These are phyloP conservation scores for Myripristis murdjan DNA, from an alignment of 2,797 vertebrate genomes.

Conservation along the genomic window DNA sequence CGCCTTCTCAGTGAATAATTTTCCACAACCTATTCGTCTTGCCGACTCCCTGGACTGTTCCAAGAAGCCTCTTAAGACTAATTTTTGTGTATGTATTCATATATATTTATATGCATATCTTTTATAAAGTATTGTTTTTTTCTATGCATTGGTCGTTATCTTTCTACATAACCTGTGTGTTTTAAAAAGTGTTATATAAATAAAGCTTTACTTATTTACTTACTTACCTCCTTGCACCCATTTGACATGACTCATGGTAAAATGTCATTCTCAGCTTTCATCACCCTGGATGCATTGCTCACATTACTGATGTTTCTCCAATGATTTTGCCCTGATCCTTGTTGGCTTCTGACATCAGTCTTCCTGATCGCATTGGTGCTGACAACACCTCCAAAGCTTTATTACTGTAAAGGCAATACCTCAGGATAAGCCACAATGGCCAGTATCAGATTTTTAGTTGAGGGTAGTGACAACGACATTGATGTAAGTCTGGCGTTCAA, in stretches of 20 bases:
- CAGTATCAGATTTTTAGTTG: background rate
- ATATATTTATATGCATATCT: no score
- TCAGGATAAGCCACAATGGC: conserved; percentile 27
- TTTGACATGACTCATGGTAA: background rate
- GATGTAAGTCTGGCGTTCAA: conserved; percentile 57
- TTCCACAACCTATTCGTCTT: no score
- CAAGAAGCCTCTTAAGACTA: no score
- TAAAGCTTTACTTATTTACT: no score
- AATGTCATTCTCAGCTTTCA: background rate
- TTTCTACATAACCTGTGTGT: no score
- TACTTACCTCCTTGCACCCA: background rate
- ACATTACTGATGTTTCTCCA: background rate
- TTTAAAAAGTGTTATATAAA: no score
- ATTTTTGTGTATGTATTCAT: no score
- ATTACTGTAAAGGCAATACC: conserved; percentile 38
- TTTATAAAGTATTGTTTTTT: no score
- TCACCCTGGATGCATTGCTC: background rate
- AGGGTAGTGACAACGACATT: conserved; percentile 44
- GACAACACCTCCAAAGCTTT: conserved; percentile 45
- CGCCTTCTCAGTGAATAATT: no score
- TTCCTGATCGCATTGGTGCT: conserved; percentile 8
- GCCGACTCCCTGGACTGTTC: no score
- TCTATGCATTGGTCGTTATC: no score
- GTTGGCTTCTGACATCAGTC: conserved; percentile 10
- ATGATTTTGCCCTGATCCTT: conserved; percentile 1